Conservation (phyloP, 2,797 vertebrate species). For the Chrysocyon brachyurus region DNA sequence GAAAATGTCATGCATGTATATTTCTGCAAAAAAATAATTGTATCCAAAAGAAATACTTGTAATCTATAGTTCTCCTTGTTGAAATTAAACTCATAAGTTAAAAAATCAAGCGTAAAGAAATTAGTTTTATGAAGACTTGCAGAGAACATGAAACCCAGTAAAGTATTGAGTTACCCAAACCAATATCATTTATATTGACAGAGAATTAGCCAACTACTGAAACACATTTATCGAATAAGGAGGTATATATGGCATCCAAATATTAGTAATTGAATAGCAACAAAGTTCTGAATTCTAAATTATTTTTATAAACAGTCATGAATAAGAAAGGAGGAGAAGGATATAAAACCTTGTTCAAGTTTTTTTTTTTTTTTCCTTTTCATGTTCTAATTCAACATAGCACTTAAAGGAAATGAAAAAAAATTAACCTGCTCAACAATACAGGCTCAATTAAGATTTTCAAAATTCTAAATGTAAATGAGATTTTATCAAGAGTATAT, state of each 20-base stretch:
- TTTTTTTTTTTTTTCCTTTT: background rate
- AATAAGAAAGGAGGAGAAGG: background rate
- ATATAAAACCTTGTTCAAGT: background rate
- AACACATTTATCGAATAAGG: background rate
- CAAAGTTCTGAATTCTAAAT: background rate
- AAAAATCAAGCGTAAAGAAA: background rate
- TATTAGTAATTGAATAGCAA: conserved; percentile 7
- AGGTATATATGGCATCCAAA: background rate
- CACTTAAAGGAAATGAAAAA: background rate
- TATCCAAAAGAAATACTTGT: background rate
- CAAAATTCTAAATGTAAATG: background rate
- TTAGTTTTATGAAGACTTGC: background rate
- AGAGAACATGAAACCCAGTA: background rate
- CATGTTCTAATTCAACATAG: background rate
- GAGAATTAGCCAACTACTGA: background rate
- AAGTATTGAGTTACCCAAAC: background rate
- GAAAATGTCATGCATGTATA: background rate
- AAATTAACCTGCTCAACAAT: background rate
- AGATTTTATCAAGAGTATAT: background rate
- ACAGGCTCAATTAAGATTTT: background rate
- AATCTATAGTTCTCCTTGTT: background rate
- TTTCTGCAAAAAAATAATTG: background rate
- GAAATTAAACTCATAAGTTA: background rate
- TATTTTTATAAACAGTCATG: background rate
- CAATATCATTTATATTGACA: background rate